These are phyloP conservation scores for Polydrusus pterygomalis DNA, from an alignment of 2,888 invertebrate genomes.

Conservation along the genomic window DNA sequence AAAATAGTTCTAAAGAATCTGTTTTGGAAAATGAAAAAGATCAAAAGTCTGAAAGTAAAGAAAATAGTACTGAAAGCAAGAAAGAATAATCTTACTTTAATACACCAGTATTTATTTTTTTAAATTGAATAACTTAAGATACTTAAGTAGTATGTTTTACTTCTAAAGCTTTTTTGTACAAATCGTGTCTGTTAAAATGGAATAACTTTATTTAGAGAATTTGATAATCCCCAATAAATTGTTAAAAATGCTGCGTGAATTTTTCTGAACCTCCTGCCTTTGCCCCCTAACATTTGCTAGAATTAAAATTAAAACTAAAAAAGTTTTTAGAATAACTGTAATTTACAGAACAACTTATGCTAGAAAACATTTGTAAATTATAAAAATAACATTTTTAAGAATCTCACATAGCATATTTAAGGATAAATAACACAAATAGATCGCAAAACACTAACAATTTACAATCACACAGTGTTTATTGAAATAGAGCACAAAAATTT, in stretches of 20 bases:
- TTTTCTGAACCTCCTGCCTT: no score
- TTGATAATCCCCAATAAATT: no score
- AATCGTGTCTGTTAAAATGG: no score
- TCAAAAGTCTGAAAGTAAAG: not conserved
- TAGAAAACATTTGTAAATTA: constrained; percentile 3
- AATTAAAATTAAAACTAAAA: no score
- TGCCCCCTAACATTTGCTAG: no score
- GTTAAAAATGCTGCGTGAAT: no score
- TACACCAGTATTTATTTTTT: no score
- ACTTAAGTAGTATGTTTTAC: no score
- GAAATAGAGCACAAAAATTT: not conserved
- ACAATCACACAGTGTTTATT: not conserved
- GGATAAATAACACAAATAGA: not conserved
- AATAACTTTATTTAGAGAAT: no score
- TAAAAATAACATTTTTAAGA: constrained; percentile 8
- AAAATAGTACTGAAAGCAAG: not conserved
- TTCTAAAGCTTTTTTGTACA: no score
- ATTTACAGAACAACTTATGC: not conserved
- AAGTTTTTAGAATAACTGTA: not conserved
- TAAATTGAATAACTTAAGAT: no score
- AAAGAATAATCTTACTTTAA: not conserved
- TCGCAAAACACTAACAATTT: not conserved
- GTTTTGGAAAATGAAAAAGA: not conserved
- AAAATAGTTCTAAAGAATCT: constrained; percentile 3
- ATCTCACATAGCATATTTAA: not conserved